Base-by-base conservation (phyloP, 2,797 vertebrate genomes). In the Furcifer pardalis region DNA sequence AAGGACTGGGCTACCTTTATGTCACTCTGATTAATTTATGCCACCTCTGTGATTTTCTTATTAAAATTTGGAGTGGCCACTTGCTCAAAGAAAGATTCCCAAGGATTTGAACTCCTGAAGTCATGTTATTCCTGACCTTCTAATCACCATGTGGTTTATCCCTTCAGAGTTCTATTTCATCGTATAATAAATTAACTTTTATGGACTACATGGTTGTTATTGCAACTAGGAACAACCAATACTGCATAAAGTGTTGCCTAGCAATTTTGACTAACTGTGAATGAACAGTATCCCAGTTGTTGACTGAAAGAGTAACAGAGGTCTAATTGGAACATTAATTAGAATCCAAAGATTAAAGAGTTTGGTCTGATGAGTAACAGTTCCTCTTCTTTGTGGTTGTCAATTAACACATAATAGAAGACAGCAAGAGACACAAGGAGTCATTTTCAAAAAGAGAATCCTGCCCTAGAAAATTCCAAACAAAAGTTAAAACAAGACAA, bases 261-360 rank as follows among this genome's bases (percentile, higher is more conserved):
- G 72, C 73, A 72, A 66, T 81, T n/a, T 72, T 30, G 46, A 81
- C 30, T 60, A 75, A 60, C 71, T 63, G 32, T 56, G 66, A 66
- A 62, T 77, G 72, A 59, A 15, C 60, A 72, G 52, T 77, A 77
- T 56, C 66, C 78, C n/a, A 65, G 66, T 65, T 81, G 63, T 77
- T 84, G 78, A 73, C 56, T 77, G 71, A 81, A 72, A 37, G 66
- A 15, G 46, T 7, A 32, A 81, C 44, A 84, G 30, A 27, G 42
- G 8, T 46, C 86, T 84, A 63, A 87, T 81, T 84, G 80, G 52
- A 75, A 71, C 46, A 72, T 80, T 76, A 76, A 87, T 80, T 80
- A 63, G 77, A 76, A 87, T 52, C 72, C 49, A 59, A 63, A 80
- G 86, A 80, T 42, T 76, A 63, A 80, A 49, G 42, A 68, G 62